A percentile compares a stretch with the other conserved stretches of the same genome.
phyloP scores from a whole-genome alignment of 2,797 vertebrate species.

The Streptopelia turtur region DNA sequence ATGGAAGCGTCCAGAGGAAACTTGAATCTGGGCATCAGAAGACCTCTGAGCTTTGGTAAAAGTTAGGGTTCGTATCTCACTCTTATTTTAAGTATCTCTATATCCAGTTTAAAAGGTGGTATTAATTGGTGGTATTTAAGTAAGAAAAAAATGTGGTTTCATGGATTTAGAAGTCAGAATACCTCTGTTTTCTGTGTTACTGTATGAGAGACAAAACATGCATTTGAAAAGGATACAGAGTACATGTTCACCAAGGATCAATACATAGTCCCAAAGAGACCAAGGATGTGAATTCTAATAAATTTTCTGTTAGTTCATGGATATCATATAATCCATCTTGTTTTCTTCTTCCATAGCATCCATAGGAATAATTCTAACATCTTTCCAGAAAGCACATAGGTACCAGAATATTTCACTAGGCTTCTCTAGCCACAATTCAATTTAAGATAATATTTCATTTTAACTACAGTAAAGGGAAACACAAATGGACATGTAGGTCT shows the following conservation, averaged over 20 bases:
- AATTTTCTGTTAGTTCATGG: background rate
- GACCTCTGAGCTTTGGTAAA: background rate
- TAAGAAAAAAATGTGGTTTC: background rate
- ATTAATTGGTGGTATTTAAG: background rate
- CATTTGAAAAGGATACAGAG: background rate
- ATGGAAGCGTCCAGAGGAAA: background rate
- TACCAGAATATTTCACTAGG: conserved; percentile 40
- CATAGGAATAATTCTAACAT: background rate
- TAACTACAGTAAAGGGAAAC: conserved; percentile 52
- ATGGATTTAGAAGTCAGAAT: background rate
- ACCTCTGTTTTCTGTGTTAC: background rate
- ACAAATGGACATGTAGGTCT: conserved; percentile 60
- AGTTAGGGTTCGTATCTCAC: background rate
- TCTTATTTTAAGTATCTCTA: background rate
- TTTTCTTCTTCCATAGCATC: background rate
- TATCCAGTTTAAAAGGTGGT: background rate
- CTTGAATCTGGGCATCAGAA: background rate
- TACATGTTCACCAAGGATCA: background rate
- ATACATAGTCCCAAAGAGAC: background rate
- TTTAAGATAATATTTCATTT: conserved; percentile 62
- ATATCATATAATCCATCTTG: background rate
- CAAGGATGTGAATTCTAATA: background rate
- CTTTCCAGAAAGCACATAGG: background rate
- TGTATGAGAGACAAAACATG: background rate
- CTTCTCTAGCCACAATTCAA: conserved; percentile 14